phyloP scores from a whole-genome alignment of 1,140 invertebrate species.

The Drosophila ohnishii region DNA sequence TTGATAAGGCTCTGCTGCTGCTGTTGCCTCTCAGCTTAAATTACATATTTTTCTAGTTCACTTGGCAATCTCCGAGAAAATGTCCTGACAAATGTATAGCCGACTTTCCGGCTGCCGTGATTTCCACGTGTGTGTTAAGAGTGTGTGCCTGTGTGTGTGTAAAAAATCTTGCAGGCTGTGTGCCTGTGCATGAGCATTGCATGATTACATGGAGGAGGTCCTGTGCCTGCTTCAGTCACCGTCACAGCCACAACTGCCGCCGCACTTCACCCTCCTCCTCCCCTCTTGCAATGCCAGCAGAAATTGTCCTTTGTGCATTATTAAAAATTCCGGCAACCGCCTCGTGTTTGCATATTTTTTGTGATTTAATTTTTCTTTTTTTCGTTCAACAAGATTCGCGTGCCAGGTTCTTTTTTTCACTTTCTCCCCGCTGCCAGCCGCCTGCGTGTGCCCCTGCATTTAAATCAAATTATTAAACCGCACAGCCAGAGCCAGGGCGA shows the following conservation, averaged over 20 bases:
- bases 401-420: constrained; percentile 10
- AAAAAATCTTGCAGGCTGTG: constrained; percentile 6
- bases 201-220: constrained; percentile 44
- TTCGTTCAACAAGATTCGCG: constrained; percentile 34
- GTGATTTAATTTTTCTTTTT: constrained; percentile 56
- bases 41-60: constrained; percentile 39
- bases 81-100: constrained; percentile 37
- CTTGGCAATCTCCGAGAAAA: constrained; percentile 27
- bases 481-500: constrained; percentile 5
- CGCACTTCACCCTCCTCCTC: not conserved
- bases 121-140: constrained; percentile 14
- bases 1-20: constrained; percentile 5
- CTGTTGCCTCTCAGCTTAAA: not conserved
- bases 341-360: constrained; percentile 49
- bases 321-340: constrained; percentile 60
- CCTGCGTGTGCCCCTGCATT: constrained; percentile 46
- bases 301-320: constrained; percentile 67
- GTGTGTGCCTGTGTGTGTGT: not conserved
- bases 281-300: constrained; percentile 17
- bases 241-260: not conserved
- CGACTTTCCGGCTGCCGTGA: constrained; percentile 41
- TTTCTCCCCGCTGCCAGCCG: not conserved
- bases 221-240: constrained; percentile 10
- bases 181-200: constrained; percentile 37
- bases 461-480: constrained; percentile 67